Conservation (phyloP, 2,113 vertebrate species). For the Phalacrocorax pelagicus region DNA sequence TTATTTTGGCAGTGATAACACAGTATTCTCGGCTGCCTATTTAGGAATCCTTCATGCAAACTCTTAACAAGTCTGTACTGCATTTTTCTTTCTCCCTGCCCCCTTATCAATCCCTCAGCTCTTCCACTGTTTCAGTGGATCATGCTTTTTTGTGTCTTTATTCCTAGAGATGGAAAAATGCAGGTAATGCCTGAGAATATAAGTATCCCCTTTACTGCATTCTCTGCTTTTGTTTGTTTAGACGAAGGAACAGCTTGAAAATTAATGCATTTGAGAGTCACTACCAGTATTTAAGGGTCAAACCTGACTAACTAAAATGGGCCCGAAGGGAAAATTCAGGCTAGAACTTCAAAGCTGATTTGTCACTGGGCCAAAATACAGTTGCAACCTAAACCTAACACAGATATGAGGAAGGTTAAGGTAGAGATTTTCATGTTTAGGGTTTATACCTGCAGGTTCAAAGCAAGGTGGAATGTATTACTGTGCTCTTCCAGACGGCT, state of each 20-base stretch:
- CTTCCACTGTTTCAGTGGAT: not conserved
- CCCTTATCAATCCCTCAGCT: not conserved
- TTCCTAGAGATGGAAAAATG: not conserved
- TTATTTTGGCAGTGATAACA: constrained; percentile 14
- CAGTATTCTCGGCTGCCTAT: not conserved
- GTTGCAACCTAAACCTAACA: not conserved
- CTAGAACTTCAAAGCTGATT: not conserved
- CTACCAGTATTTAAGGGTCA: not conserved
- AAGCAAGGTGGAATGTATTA: not conserved
- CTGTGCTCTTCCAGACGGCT: not conserved
- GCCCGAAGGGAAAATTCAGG: not conserved
- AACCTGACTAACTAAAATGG: not conserved
- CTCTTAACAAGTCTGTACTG: not conserved
- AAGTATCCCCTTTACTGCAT: not conserved
- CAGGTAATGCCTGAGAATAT: not conserved
- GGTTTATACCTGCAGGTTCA: not conserved
- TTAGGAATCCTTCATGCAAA: constrained; percentile 13
- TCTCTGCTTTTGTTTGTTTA: not conserved
- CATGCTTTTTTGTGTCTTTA: not conserved
- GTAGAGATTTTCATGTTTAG: not conserved
- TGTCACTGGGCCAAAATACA: not conserved
- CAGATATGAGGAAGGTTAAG: not conserved
- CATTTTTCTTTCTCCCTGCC: not conserved
- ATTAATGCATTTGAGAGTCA: not conserved
- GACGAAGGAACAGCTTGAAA: not conserved